Conservation (phyloP, 2,888 invertebrate genomes). For the Meiosimyza decipiens region DNA sequence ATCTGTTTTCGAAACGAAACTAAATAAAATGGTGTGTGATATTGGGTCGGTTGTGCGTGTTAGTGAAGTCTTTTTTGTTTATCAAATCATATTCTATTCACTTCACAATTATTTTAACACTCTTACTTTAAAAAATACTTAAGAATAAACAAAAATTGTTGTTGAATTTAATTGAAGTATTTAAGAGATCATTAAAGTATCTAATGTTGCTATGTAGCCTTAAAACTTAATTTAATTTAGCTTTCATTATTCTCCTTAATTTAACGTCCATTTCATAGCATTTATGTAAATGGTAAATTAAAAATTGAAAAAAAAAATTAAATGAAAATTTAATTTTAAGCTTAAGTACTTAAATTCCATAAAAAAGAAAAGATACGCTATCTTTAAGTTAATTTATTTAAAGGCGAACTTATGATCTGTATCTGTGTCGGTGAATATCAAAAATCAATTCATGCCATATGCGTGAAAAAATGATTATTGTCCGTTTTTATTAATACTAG, state of each 20-base stretch:
- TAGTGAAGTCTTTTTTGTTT: slow-evolving; percentile 9
- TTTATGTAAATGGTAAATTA: slow-evolving; percentile 2
- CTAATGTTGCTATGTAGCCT: neutral
- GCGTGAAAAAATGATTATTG: too few relatives aligned
- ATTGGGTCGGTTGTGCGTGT: slow-evolving; percentile 63
- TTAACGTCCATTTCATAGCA: slow-evolving; percentile 13
- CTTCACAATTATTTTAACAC: too few relatives aligned
- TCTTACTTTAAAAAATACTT: too few relatives aligned
- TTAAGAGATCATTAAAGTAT: neutral
- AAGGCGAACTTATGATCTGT: too few relatives aligned
- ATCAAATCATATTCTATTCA: neutral
- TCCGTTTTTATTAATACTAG: too few relatives aligned
- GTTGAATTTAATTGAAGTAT: too few relatives aligned
- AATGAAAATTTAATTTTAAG: neutral
- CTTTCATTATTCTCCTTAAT: neutral
- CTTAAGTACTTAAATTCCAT: slow-evolving; percentile 16
- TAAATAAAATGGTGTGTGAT: slow-evolving; percentile 56
- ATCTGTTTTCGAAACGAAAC: slow-evolving; percentile 35
- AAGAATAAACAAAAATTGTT: too few relatives aligned
- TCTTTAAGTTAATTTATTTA: too few relatives aligned
- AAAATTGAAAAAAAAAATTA: neutral
- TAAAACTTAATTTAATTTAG: neutral
- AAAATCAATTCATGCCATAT: too few relatives aligned
- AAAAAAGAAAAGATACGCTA: too few relatives aligned
- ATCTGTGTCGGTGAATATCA: too few relatives aligned